Base-by-base conservation (phyloP, 2,888 invertebrate genomes). In the Smittia sp. region DNA sequence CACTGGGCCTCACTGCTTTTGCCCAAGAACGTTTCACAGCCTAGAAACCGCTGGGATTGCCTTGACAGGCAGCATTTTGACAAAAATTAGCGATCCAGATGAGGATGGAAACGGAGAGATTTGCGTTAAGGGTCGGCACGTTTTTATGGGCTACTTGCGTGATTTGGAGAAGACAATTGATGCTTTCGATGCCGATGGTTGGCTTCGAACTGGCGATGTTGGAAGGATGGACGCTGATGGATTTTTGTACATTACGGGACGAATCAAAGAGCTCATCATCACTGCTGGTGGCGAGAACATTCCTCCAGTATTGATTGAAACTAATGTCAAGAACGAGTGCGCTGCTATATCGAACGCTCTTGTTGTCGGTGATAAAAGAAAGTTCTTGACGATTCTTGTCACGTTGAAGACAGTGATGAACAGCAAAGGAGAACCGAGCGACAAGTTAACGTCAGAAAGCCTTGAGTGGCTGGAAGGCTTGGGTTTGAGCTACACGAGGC, bases 231-330 rank as follows among this genome's bases (percentile, higher is more conserved):
- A 96, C 79, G 85, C 87, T 66, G 87, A 90, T 76, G 91, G 90
- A 54, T 88, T 87, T 78, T 80, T 94, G 0, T 90, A 86, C 76
- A 88, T 94, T 76, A 94, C 93, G 20, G 94, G 94, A 74, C 85
- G 88, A 76, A 86, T 87, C 76, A 88, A 88, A 88, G 96, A 96
- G 81, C 80, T 96, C 62, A 84, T 96, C 66, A 96, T 96, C 77
- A 97, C 96, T 1, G 95, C 96, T 63, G 96, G 96, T 32, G 96
- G 96, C 39, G 96, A 96, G 84, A 96, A 96, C 81, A 86, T 94
- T 78, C 88, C 96, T 3, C 96, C 96, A 0, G 90, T 94, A 22
- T 87, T 90, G 32, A 93, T 96, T 77, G 96, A 97, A 82, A 91
- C 95, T 78, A 81, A 85, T 65, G 86, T 96, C 18, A 90, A 91